Evolutionary conservation across 1,140 invertebrate genomes (phyloP), one percentile per base, ranked within the genome.

Genomic region (Polyergus mexicanus): DNA sequence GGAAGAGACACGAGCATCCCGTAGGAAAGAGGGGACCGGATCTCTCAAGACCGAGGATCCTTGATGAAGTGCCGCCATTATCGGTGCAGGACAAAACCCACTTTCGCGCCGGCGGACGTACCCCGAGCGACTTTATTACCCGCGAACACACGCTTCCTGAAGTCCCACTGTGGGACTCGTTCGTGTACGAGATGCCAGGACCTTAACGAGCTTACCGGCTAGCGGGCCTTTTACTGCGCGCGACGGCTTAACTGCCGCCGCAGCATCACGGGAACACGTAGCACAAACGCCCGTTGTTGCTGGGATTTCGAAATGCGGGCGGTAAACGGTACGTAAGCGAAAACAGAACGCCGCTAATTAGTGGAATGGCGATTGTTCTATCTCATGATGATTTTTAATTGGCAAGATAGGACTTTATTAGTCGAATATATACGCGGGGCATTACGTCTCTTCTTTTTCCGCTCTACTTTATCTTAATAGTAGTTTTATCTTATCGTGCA

Each of bases 1-100:
- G 54, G 38, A 81, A 81, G 66, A 84, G 87, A 84, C 28, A 51
- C 47, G 85, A 84, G 87, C 92, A 89, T 93, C 91, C 91, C 89
- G 88, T 85, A 92, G 93, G 92, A 94, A 89, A 58, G 77, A 72
- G 60, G 78, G 87, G 84, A 69, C 77, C 81, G 25, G 75, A 38
- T 28, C 38, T 63, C 60, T 77, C 76, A 35, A 63, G 35, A 22
- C n/a, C 77, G 88, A 78, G 84, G 81, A 86, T 85, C 91, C 91
- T 92, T 95, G 94, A 95, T 95, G 93, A 95, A 94, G 94, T 95
- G 93, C 90, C 77, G 88, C 92, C 92, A 94, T 94, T 94, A 95
- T 94, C 93, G 92, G 93, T 92, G 91, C 92, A 92, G 92, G 93
- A 94, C 94, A 93, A 94, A 94, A 94, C 92, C 92, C 90, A 93